Conservation (phyloP, 1,140 invertebrate species). For the Dryas iulia region DNA sequence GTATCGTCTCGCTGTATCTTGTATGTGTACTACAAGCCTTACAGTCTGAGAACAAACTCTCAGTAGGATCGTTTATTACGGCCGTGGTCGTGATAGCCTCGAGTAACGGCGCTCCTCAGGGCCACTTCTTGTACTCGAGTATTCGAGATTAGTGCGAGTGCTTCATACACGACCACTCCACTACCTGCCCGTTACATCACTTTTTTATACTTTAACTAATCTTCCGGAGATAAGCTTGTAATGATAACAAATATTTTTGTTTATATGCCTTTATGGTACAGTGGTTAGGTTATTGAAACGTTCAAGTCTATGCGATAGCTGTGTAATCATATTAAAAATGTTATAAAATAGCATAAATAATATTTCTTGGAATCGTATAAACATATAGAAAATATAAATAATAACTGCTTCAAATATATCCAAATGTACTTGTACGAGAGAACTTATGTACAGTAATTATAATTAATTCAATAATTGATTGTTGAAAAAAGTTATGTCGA, state of each 20-base stretch:
- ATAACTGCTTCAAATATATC: no score
- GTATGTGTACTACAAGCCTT: neutral
- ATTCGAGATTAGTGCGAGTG: slow-evolving; percentile 6
- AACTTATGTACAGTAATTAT: no score
- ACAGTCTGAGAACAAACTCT: neutral
- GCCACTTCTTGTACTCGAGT: slow-evolving; percentile 13
- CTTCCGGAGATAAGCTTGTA: neutral
- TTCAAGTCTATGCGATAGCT: no score
- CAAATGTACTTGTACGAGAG: no score
- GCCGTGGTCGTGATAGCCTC: slow-evolving; percentile 13
- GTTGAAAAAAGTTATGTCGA: no score
- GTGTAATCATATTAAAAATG: no score
- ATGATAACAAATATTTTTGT: neutral
- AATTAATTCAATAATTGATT: no score
- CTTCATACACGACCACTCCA: slow-evolving; percentile 1
- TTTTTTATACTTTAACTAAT: neutral
- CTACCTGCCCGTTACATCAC: slow-evolving; percentile 9
- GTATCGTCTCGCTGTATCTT: neutral
- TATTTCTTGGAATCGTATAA: no score
- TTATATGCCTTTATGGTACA: neutral
- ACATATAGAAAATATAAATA: no score
- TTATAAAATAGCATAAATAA: no score
- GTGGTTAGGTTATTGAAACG: neutral
- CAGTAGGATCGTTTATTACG: slow-evolving; percentile 10
- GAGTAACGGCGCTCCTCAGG: slow-evolving; percentile 5